Conservation (phyloP, 2,888 invertebrate genomes). For the Eristalis tenax region DNA sequence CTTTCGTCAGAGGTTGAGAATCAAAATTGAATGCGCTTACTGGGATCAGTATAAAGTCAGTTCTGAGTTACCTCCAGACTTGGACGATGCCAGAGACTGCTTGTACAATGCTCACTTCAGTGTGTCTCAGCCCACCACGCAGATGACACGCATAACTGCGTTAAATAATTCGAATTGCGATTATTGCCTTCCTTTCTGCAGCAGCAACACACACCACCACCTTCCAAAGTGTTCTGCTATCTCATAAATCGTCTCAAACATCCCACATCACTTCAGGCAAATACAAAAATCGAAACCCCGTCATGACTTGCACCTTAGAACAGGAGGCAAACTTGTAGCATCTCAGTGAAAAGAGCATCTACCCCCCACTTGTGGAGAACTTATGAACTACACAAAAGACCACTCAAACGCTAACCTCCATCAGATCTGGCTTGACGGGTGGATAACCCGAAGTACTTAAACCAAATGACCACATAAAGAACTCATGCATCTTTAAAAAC, state of each 20-base stretch:
- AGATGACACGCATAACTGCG: no score
- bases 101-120: no score
- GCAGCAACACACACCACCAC: not conserved
- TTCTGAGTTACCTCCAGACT: no score
- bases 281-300: not conserved
- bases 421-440: constrained; percentile 27
- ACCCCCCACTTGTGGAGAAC: not conserved
- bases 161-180: not conserved
- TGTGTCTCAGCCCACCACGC: not conserved
- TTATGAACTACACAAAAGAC: constrained; percentile 30
- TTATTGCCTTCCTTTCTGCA: not conserved
- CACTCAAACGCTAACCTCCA: constrained; percentile 58
- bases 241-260: not conserved
- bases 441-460: constrained; percentile 47
- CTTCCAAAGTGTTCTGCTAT: not conserved
- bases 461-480: constrained; percentile 56
- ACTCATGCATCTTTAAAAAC: constrained; percentile 45
- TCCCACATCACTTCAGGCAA: not conserved
- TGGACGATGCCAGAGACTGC: no score
- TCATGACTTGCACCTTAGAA: not conserved
- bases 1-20: no score
- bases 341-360: constrained; percentile 2
- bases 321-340: constrained; percentile 2
- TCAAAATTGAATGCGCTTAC: no score
- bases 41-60: no score